phyloP scores from a whole-genome alignment of 2,888 invertebrate genomes.

The Chrysolina americana region DNA sequence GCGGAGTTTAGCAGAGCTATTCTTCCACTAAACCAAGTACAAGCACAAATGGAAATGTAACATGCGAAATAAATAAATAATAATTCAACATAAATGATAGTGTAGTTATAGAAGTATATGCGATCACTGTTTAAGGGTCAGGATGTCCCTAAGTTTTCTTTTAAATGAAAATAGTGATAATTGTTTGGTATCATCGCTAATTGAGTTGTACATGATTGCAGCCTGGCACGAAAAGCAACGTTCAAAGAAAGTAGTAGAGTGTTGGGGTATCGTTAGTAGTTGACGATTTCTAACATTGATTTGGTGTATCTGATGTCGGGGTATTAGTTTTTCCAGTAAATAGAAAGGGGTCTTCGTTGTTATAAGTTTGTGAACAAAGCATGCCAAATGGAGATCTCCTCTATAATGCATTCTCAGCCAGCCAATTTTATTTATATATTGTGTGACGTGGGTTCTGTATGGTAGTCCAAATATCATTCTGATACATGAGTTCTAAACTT shows the following conservation, averaged over 20 bases:
- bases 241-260: background rate
- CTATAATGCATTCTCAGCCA: background rate
- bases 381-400: background rate
- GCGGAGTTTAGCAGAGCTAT: background rate
- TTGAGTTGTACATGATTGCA: background rate
- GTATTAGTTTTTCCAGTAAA: background rate
- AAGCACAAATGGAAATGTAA: background rate
- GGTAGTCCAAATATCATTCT: background rate
- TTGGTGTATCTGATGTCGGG: background rate
- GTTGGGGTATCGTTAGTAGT: background rate
- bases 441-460: background rate
- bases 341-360: background rate
- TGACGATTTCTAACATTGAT: background rate
- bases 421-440: background rate
- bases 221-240: background rate
- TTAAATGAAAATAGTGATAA: background rate
- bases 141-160: background rate
- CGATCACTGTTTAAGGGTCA: background rate
- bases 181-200: background rate
- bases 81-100: background rate
- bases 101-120: background rate
- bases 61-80: background rate
- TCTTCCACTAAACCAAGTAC: background rate
- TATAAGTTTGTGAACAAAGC: background rate
- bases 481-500: background rate